Evolutionary conservation across 2,888 invertebrate genomes (phyloP).

Genomic region (Drosophila sordidapex): DNA sequence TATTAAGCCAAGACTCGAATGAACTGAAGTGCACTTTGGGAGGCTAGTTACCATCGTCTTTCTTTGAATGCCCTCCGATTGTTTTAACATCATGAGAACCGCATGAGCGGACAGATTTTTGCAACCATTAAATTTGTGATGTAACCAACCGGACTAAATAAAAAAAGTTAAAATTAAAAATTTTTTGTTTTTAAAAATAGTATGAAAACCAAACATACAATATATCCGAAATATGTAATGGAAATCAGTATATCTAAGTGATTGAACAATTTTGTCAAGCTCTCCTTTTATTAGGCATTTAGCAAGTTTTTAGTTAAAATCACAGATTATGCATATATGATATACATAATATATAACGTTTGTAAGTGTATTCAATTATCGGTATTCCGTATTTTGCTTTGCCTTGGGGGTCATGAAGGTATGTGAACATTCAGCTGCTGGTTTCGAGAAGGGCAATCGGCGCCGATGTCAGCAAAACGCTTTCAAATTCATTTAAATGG

Average conservation of each 20-base stretch:
- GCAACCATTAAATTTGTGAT: not conserved
- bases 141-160: not conserved
- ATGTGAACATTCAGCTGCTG: not conserved
- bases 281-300: not conserved
- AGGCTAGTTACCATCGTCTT: not conserved
- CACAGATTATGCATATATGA: not conserved
- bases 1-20: constrained; percentile 27
- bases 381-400: not conserved
- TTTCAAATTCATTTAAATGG: constrained; percentile 54
- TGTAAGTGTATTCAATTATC: constrained; percentile 11
- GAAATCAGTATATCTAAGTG: not conserved
- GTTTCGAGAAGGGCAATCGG: constrained; percentile 1
- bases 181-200: not conserved
- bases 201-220: not conserved
- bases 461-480: constrained; percentile 50
- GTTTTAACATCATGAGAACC: not conserved
- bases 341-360: not conserved
- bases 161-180: not conserved
- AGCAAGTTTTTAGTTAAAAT: not conserved
- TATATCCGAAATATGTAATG: not conserved
- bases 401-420: constrained; percentile 23
- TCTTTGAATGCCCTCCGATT: not conserved
- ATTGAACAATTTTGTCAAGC: not conserved
- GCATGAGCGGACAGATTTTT: not conserved
- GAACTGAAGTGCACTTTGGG: constrained; percentile 14